Evolutionary conservation across 2,113 vertebrate genomes (phyloP).

Genomic region (Nipponia nippon): DNA sequence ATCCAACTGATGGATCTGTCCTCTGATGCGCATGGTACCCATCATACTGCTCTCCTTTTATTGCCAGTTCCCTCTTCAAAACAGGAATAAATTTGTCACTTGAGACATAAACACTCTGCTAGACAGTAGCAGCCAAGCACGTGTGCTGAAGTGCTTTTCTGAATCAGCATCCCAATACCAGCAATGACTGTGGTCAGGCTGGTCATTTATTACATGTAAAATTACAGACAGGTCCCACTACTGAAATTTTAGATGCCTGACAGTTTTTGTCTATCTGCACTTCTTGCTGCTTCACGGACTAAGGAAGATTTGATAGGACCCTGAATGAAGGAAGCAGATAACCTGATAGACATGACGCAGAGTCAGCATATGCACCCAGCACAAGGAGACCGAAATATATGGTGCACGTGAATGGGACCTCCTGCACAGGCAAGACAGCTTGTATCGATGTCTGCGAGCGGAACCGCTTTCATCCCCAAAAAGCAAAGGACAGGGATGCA

Average conservation of each 20-base stretch:
- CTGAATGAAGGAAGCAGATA: not conserved
- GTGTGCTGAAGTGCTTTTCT: fast-evolving
- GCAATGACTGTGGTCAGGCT: not conserved
- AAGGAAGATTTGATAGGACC: not conserved
- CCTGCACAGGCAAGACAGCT: not conserved
- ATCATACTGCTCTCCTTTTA: not conserved
- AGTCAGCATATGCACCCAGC: not conserved
- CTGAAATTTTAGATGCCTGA: not conserved
- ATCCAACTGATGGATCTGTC: not conserved
- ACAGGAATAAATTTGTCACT: not conserved
- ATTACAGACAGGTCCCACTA: not conserved
- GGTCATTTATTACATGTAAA: not conserved
- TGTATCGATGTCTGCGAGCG: not conserved
- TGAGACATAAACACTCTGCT: not conserved
- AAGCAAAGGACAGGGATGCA: not conserved
- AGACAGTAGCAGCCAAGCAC: not conserved
- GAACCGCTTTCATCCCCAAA: not conserved
- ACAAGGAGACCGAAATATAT: fast-evolving
- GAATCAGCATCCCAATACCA: not conserved
- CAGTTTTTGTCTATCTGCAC: not conserved
- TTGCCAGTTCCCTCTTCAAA: not conserved
- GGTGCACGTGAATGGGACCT: not conserved
- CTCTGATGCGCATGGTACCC: fast-evolving
- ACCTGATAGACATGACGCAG: fast-evolving
- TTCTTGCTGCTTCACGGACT: not conserved